Percentiles rank a stretch among this genome's conserved stretches.
These are phyloP conservation scores for Phoenicopterus ruber DNA, from an alignment of 2,113 vertebrate genomes.

Conservation along the genomic window DNA sequence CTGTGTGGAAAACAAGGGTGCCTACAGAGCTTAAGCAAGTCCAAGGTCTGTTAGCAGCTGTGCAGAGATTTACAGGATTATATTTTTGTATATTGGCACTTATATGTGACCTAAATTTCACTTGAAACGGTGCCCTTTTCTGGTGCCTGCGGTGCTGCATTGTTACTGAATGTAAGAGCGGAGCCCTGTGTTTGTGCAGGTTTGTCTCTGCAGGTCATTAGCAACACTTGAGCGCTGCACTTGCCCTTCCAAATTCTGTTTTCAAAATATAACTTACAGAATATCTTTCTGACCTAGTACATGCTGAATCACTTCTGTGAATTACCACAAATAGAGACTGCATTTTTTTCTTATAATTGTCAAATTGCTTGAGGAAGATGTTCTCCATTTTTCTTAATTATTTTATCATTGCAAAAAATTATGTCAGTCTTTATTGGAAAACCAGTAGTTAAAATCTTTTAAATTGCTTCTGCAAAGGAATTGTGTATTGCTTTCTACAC, in stretches of 20 bases:
- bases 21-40: background rate
- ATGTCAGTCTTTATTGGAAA: background rate
- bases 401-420: background rate
- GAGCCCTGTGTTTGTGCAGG: background rate
- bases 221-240: background rate
- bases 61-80: background rate
- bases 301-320: background rate
- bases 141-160: background rate
- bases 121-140: background rate
- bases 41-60: background rate
- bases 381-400: background rate
- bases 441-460: background rate
- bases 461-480: background rate
- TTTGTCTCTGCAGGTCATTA: background rate
- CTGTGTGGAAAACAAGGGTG: background rate
- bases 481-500: background rate
- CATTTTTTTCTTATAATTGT: background rate
- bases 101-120: background rate
- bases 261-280: background rate
- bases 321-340: background rate
- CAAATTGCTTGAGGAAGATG: background rate
- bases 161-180: background rate
- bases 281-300: background rate
- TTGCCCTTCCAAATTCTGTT: background rate
- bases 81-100: background rate